Base-by-base conservation (phyloP, 2,797 vertebrate species). In the Sarcophilus harrisii region DNA sequence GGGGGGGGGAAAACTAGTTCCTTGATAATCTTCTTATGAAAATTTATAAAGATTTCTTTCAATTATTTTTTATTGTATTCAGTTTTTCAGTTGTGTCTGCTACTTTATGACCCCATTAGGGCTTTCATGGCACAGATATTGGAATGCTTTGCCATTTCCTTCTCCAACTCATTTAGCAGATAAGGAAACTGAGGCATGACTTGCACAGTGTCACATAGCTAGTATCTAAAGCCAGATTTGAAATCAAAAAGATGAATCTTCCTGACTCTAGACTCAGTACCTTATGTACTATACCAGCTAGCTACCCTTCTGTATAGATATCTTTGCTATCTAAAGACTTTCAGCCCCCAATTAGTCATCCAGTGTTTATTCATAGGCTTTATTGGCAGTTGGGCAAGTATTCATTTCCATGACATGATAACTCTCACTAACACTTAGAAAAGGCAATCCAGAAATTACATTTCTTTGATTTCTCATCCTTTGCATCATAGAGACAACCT, bases 391-490 rank as follows among this genome's bases (percentile, higher is more conserved):
- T 87, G 73, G 21, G 73, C 73, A 87, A 11, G 38, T 38, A 45
- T 38, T 49, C 24, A 49, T 87, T 87, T 27, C 73, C 73, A 87
- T 49, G 38, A 49, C 73, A 49, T 87, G 38, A 87, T 38, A 52
- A 12, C 54, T 94, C 29, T 62, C 92, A 58, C 66, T 94, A 93
- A 92, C 52, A 91, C 94, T 92, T 54, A 24, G 60, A 93, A 30
- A 96, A 59, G 90, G 54, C 27, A 30, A 87, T 90, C 13, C 91
- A 91, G 58, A 66, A 24, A 52, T 62, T 10, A 38, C 32, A 0
- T 55, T 57, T 45, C 6, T 0, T 11, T 58, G 16, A 4, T 12
- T 21, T 24, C n/a, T 92, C 92, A 90, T 89, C 21, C 49, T 73
- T 93, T 87, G 55, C 21, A 90, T 4, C 91, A 24, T 14, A 58